Evolutionary conservation across 2,797 vertebrate genomes (phyloP).

Genomic region (Tarsius wallacei): DNA sequence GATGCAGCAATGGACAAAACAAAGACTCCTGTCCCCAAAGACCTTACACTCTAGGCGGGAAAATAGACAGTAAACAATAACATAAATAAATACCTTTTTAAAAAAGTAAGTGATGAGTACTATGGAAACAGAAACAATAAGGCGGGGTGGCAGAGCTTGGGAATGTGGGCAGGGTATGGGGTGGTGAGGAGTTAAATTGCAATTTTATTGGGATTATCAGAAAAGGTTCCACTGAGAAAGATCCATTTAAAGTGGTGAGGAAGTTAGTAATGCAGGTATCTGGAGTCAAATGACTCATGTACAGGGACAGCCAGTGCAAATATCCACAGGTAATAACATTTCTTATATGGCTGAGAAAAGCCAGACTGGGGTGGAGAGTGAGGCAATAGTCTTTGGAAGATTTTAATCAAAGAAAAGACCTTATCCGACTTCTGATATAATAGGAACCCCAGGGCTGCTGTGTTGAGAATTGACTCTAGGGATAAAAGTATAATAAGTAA

Average conservation of each 20-base stretch:
- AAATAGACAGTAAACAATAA: background rate
- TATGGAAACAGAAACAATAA: background rate
- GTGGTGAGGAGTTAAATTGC: background rate
- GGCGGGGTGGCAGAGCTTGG: background rate
- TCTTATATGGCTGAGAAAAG: background rate
- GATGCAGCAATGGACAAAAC: background rate
- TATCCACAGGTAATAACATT: background rate
- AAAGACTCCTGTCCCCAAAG: background rate
- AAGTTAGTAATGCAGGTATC: background rate
- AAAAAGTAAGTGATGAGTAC: background rate
- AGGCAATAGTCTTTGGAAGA: background rate
- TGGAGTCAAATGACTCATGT: background rate
- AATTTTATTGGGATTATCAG: background rate
- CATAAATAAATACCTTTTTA: background rate
- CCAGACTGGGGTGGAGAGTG: background rate
- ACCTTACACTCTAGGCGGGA: background rate
- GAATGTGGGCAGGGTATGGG: background rate
- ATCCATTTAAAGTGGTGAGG: background rate
- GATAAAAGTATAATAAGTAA: background rate
- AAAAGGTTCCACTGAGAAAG: background rate
- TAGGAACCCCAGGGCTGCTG: background rate
- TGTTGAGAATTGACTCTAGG: background rate
- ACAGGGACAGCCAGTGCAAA: background rate
- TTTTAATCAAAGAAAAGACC: constrained; percentile 21
- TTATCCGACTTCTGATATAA: background rate